Evolutionary conservation across 2,888 invertebrate genomes (phyloP).

Genomic region (Nasonovia ribisnigri): DNA sequence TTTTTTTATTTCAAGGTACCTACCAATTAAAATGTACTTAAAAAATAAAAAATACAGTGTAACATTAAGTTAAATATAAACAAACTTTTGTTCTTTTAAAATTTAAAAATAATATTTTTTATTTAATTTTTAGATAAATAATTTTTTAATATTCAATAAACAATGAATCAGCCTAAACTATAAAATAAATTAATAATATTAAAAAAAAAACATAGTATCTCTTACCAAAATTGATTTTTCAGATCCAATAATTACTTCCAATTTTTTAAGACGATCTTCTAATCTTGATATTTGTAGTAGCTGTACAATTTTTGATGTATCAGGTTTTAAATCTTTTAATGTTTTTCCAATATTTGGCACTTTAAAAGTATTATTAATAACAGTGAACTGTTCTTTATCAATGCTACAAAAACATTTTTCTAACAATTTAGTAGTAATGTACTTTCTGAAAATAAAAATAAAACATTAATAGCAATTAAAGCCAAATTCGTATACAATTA

Average conservation of each 20-base stretch:
- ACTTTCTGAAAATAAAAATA: slow-evolving; percentile 2
- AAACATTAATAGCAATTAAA: background rate
- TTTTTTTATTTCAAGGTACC: background rate
- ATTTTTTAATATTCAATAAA: background rate
- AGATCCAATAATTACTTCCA: slow-evolving; percentile 88
- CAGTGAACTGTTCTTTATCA: background rate
- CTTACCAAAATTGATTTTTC: slow-evolving; percentile 72
- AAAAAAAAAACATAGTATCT: background rate
- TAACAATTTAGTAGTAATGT: background rate
- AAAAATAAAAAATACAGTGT: background rate
- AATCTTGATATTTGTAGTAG: slow-evolving; percentile 83
- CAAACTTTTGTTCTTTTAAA: background rate
- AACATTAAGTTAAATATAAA: background rate
- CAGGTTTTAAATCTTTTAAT: background rate
- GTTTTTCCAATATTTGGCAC: background rate
- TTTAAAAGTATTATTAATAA: background rate
- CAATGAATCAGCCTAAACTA: background rate
- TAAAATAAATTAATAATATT: background rate
- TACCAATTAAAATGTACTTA: background rate
- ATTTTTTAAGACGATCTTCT: slow-evolving; percentile 84
- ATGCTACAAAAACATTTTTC: background rate
- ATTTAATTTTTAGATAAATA: no score
- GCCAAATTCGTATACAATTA: background rate
- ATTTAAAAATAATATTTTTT: background rate
- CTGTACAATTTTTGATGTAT: background rate